Evolutionary conservation across 2,888 invertebrate species (phyloP).

Genomic region (Cremastinae sp.): DNA sequence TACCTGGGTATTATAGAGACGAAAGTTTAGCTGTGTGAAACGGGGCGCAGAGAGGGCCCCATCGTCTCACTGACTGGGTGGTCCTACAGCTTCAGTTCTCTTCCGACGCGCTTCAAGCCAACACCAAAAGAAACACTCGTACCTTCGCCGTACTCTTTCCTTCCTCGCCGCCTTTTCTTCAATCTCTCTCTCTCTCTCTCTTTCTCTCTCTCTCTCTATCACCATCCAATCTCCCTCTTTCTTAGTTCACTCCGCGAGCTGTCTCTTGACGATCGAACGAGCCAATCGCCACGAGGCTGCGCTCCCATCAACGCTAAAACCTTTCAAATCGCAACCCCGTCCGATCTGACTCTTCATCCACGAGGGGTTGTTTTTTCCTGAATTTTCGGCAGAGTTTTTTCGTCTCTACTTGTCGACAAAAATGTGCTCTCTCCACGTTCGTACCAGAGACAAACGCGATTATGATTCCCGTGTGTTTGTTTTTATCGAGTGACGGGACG

Average conservation of each 20-base stretch:
- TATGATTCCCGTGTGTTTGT: too few relatives aligned
- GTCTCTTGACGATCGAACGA: slow-evolving; percentile 3
- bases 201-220: slow-evolving; percentile 29
- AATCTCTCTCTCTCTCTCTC: slow-evolving; percentile 30
- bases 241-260: neutral
- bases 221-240: neutral
- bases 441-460: too few relatives aligned
- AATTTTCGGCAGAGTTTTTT: neutral
- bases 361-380: slow-evolving; percentile 1
- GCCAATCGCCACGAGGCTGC: slow-evolving; percentile 33
- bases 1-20: slow-evolving; percentile 73
- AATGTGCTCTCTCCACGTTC: too few relatives aligned
- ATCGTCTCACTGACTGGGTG: slow-evolving; percentile 78
- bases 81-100: slow-evolving; percentile 81
- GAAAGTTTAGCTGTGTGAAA: slow-evolving; percentile 75
- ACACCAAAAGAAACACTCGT: slow-evolving; percentile 70
- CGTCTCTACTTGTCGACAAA: too few relatives aligned
- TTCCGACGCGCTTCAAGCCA: slow-evolving; percentile 79
- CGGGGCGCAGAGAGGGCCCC: slow-evolving; percentile 70
- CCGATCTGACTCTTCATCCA: neutral
- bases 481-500: neutral
- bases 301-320: slow-evolving; percentile 18
- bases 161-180: slow-evolving; percentile 44
- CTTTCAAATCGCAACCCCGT: neutral
- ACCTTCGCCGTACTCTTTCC: slow-evolving; percentile 64